A percentile compares a stretch with the other conserved stretches of the same genome.
These are phyloP conservation scores for Coleophora deauratella DNA, from an alignment of 2,888 invertebrate species.

Conservation along the genomic window DNA sequence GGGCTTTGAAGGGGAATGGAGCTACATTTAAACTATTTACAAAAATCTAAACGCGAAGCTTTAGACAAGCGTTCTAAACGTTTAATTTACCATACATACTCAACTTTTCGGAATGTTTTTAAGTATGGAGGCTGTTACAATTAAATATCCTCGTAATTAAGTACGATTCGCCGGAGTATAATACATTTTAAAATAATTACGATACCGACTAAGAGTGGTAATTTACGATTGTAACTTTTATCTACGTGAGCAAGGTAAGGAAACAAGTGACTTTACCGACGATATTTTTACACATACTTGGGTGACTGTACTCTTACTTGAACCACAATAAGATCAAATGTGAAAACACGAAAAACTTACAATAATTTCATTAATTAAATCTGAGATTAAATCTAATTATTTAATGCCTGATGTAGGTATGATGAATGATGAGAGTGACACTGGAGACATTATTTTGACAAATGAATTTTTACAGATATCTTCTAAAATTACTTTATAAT, in stretches of 20 bases:
- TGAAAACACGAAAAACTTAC: slow-evolving; percentile 6
- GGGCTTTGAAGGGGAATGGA: no score
- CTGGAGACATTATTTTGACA: no score
- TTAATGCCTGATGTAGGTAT: no score
- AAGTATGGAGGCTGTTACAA: slow-evolving; percentile 39
- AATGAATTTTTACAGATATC: no score
- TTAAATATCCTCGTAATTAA: slow-evolving; percentile 3
- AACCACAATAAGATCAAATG: slow-evolving; percentile 7
- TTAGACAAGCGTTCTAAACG: no score
- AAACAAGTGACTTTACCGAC: not conserved
- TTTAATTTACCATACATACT: no score
- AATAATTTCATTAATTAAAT: no score
- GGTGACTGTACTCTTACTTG: no score
- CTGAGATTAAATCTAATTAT: no score
- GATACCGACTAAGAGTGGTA: not conserved
- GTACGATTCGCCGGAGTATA: not conserved
- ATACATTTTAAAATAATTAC: not conserved
- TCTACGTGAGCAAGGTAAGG: not conserved
- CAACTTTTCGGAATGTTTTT: slow-evolving; percentile 45
- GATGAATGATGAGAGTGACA: no score
- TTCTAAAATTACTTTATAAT: no score
- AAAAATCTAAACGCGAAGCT: slow-evolving; percentile 15
- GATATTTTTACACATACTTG: not conserved
- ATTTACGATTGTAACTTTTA: not conserved
- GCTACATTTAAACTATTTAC: slow-evolving; percentile 39